Evolutionary conservation across 2,113 vertebrate genomes (phyloP).

Genomic region (Pterocles gutturalis): DNA sequence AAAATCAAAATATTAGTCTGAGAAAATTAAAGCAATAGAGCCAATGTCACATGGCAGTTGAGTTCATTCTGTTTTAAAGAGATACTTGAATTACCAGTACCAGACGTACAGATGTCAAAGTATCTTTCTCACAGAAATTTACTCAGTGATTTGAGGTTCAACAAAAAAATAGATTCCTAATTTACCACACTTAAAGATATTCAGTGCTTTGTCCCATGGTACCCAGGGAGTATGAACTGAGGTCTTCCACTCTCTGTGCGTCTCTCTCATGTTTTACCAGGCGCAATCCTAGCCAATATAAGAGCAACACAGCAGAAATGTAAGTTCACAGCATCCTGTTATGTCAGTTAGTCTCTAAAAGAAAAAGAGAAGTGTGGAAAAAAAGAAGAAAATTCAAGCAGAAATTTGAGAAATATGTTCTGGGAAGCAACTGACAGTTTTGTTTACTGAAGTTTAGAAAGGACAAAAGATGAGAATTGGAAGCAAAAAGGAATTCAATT

Average conservation of each 20-base stretch:
- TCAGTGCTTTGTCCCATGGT: background rate
- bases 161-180: background rate
- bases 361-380: rapidly evolving
- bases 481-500: background rate
- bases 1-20: background rate
- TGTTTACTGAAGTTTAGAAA: background rate
- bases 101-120: background rate
- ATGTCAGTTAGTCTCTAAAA: background rate
- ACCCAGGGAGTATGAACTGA: background rate
- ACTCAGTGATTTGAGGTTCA: background rate
- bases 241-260: rapidly evolving
- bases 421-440: background rate
- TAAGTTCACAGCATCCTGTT: background rate
- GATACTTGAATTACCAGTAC: background rate
- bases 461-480: background rate
- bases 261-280: background rate
- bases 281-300: background rate
- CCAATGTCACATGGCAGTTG: background rate
- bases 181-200: background rate
- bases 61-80: background rate
- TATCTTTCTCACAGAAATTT: background rate
- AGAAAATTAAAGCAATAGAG: background rate
- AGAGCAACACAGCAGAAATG: background rate
- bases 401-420: background rate
- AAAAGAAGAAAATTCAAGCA: background rate